These are phyloP conservation scores for Hermatobates lingyangjiaoensis DNA, from an alignment of 1,140 invertebrate species.

Conservation along the genomic window DNA sequence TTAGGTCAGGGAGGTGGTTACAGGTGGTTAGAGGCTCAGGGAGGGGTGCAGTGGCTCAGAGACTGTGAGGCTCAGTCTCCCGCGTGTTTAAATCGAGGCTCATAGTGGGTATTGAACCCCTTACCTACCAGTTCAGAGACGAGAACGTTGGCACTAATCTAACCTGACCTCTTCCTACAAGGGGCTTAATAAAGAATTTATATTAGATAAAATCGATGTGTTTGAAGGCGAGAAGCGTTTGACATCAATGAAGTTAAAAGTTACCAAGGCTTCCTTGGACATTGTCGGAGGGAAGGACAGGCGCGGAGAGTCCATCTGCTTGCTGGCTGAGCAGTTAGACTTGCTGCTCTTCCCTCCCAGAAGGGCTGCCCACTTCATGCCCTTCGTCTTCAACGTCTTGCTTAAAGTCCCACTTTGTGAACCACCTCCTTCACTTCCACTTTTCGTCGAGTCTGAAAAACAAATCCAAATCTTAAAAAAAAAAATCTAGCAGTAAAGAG, in stretches of 20 bases:
- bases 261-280: slow-evolving; percentile 55
- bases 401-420: slow-evolving; percentile 14
- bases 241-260: slow-evolving; percentile 21
- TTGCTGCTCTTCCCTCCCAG: slow-evolving; percentile 17
- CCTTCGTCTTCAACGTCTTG: slow-evolving; percentile 17
- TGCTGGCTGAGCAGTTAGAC: slow-evolving; percentile 6
- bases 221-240: slow-evolving; percentile 15
- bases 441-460: slow-evolving; percentile 16
- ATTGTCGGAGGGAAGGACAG: slow-evolving; percentile 46
- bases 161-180: no score
- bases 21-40: no score
- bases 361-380: slow-evolving; percentile 19
- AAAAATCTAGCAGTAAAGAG: no score
- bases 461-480: no score
- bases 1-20: no score
- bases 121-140: no score
- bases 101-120: no score
- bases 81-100: no score
- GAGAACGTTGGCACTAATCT: no score
- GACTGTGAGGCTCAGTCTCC: no score
- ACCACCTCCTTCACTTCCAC: slow-evolving; percentile 14
- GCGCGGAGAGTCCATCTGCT: slow-evolving; percentile 26
- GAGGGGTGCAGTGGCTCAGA: no score
- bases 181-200: no score
- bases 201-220: background rate